Evolutionary conservation across 2,797 vertebrate genomes (phyloP), one percentile per base, ranked within the genome.

Genomic region (Alosa sapidissima): DNA sequence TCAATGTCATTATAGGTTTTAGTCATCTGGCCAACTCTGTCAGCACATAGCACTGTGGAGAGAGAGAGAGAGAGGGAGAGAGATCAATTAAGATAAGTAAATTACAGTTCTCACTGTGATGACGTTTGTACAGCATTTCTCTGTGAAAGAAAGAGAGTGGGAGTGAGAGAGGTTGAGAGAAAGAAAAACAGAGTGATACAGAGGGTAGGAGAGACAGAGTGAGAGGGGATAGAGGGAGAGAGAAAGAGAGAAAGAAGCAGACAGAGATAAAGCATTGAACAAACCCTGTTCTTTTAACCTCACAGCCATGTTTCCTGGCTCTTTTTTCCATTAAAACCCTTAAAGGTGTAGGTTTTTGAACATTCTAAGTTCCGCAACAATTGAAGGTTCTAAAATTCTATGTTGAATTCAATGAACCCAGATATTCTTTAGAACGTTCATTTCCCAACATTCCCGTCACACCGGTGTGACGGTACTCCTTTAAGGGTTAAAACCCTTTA

Each of bases 1-100:
- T 99, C 98, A 86, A 99, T 98, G 94, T 99, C 98, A 97, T 96
- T 98, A 95, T 99, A 99, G 87, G 98, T 99, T 94, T 98, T 99
- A 92, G 98, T 99, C 98, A 99, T 99, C 97, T 99, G 98, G 96
- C 98, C 97, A 94, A 99, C 98, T 97, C 98, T 94, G 94, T 99
- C 98, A 91, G 98, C 98, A 92, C 98, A 99, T 94, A 99, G 94
- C 95, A 99, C 98, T 99, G 91, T 55, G 85, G 85, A 52, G 62
- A 81, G 9, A 24, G 52, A 85, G 9, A 60, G 51, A 81, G 82
- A 52, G 49, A 33, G 11, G 78, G 55, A 81, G 83, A 88, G 81
- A 62, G 21, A 24, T 24, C 4, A 24, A 24, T 8, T 8, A 5
- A 21, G 51, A 52, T 0, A 13, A 52, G 51, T 10, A 52, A 52